A percentile compares a stretch with the other conserved stretches of the same genome.
Evolutionary conservation across 2,113 vertebrate species (phyloP).

Genomic region (Hepsetus odoe): DNA sequence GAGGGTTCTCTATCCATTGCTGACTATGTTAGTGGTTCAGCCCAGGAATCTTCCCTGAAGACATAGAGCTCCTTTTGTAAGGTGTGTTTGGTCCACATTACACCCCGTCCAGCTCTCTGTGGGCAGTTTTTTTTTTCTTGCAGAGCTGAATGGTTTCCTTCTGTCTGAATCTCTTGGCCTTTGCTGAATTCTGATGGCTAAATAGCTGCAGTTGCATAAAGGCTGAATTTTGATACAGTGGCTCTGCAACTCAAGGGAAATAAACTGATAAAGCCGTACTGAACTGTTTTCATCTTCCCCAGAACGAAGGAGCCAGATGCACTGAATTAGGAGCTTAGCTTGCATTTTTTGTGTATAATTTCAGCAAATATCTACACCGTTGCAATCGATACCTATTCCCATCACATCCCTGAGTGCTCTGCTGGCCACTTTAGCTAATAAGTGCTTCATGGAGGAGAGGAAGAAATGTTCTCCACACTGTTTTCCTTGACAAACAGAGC

Average conservation of each 20-base stretch:
- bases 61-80: background rate
- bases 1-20: too few species aligned
- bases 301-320: background rate
- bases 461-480: slow-evolving; percentile 46
- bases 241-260: too few species aligned
- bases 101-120: background rate
- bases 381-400: slow-evolving; percentile 35
- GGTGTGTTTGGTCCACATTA: slow-evolving; percentile 16
- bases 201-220: background rate
- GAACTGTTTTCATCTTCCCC: background rate
- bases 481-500: slow-evolving; percentile 22
- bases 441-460: slow-evolving; percentile 30
- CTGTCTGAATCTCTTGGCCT: background rate
- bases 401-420: slow-evolving; percentile 48
- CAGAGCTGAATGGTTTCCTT: slow-evolving; percentile 45
- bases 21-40: too few species aligned
- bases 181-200: too few species aligned
- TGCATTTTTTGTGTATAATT: background rate
- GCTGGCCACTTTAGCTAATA: slow-evolving; percentile 51
- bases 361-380: background rate
- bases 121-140: slow-evolving; percentile 23
- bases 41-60: too few species aligned
- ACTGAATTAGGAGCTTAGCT: background rate
- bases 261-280: background rate
- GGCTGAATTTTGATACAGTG: too few species aligned